Conservation (phyloP, 2,888 invertebrate genomes). For the Aphodius sticticus region DNA sequence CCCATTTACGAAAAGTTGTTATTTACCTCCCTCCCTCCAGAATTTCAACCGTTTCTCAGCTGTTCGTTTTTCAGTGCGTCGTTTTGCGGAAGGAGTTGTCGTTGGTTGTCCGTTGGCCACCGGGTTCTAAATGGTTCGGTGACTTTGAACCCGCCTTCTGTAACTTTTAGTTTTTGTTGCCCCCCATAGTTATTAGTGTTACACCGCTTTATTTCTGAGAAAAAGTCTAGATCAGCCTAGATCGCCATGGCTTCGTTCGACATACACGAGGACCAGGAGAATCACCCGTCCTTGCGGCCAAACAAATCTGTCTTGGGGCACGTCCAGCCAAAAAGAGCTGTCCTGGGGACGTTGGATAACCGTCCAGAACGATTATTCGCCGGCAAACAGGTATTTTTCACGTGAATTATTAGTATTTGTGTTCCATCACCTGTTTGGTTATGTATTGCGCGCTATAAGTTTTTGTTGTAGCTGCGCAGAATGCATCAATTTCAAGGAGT, state of each 20-base stretch:
- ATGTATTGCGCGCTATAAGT: constrained; percentile 14
- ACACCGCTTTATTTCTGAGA: neutral
- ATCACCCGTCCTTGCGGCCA: constrained; percentile 60
- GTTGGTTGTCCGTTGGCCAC: constrained; percentile 12
- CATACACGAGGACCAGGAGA: constrained; percentile 82
- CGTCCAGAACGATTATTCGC: constrained; percentile 58
- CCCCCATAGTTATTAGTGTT: neutral
- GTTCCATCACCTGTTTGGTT: neutral
- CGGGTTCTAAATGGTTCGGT: neutral
- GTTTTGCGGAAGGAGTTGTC: constrained; percentile 32
- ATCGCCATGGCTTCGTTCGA: constrained; percentile 74
- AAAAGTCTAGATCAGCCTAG: constrained; percentile 34
- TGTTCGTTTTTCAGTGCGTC: constrained; percentile 42
- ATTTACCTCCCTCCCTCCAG: constrained; percentile 30
- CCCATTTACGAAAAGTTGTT: constrained; percentile 28
- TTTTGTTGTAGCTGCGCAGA: neutral
- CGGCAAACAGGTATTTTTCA: constrained; percentile 49
- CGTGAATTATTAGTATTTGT: constrained; percentile 5
- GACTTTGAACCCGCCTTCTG: neutral
- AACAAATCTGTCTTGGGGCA: constrained; percentile 65
- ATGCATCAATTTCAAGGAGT: too few species aligned
- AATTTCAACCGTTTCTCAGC: constrained; percentile 43
- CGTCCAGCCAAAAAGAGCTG: constrained; percentile 67
- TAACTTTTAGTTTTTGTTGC: neutral
- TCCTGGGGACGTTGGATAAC: constrained; percentile 70